These are phyloP conservation scores for Tribolium madens DNA, from an alignment of 1,140 invertebrate genomes.

Conservation along the genomic window DNA sequence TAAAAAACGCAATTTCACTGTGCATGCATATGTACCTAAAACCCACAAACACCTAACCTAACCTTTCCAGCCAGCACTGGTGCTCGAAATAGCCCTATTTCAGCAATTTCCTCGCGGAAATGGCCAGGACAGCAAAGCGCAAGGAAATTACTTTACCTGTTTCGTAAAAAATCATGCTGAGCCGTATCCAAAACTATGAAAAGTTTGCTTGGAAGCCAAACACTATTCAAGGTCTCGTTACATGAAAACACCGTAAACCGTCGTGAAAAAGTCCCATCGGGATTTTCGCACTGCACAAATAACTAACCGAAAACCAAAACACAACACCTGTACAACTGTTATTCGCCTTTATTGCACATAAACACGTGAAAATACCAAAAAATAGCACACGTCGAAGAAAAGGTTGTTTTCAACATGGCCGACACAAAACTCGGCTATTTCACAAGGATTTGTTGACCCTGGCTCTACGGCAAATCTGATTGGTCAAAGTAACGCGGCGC, in stretches of 20 bases:
- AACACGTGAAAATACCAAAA: slow-evolving; percentile 56
- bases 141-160: slow-evolving; percentile 56
- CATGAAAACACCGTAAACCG: slow-evolving; percentile 61
- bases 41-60: slow-evolving; percentile 37
- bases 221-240: slow-evolving; percentile 63
- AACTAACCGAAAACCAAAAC: slow-evolving; percentile 40
- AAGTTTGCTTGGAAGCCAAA: slow-evolving; percentile 58
- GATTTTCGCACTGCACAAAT: slow-evolving; percentile 44
- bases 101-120: background rate
- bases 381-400: slow-evolving; percentile 64
- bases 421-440: slow-evolving; percentile 63
- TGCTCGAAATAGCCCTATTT: background rate
- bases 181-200: slow-evolving; percentile 60
- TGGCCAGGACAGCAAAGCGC: background rate
- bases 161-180: slow-evolving; percentile 61
- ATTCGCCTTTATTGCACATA: slow-evolving; percentile 48
- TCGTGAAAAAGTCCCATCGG: slow-evolving; percentile 46
- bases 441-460: slow-evolving; percentile 66
- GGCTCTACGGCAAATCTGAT: slow-evolving; percentile 60
- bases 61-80: slow-evolving; percentile 7
- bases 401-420: slow-evolving; percentile 66
- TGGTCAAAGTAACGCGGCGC: slow-evolving; percentile 59
- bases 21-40: slow-evolving; percentile 8
- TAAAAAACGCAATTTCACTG: background rate
- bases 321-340: slow-evolving; percentile 45